Conservation (phyloP, 2,113 vertebrate genomes). For the Chloropsis hardwickii region DNA sequence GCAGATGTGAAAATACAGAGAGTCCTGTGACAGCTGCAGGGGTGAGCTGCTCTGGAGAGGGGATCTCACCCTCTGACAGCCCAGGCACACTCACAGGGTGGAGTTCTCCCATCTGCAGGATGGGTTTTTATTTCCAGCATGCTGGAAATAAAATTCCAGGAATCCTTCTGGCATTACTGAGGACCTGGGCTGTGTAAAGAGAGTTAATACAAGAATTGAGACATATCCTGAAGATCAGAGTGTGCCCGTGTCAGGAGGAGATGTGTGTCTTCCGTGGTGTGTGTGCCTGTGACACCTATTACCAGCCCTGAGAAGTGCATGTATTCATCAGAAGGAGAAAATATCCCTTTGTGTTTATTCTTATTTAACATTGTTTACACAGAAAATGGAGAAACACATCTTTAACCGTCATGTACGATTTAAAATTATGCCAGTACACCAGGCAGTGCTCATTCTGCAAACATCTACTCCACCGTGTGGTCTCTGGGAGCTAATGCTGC, state of each 20-base stretch:
- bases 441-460: constrained; percentile 52
- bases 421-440: constrained; percentile 29
- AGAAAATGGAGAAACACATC: constrained; percentile 69
- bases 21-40: not conserved
- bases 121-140: not conserved
- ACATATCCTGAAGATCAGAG: constrained; percentile 1
- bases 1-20: not conserved
- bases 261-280: not conserved
- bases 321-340: constrained; percentile 49
- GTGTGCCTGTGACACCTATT: not conserved
- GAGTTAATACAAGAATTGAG: not conserved
- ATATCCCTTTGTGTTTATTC: constrained; percentile 57
- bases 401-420: constrained; percentile 49
- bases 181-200: not conserved
- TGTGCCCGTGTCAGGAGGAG: not conserved
- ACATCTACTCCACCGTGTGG: constrained; percentile 70
- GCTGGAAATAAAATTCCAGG: not conserved
- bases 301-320: not conserved
- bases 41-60: not conserved
- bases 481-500: constrained; percentile 49
- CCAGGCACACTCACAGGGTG: not conserved
- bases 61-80: not conserved
- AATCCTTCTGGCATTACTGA: not conserved
- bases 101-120: not conserved
- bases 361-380: constrained; percentile 67